Conservation (phyloP, 2,797 vertebrate species). For the Dryobates pubescens region DNA sequence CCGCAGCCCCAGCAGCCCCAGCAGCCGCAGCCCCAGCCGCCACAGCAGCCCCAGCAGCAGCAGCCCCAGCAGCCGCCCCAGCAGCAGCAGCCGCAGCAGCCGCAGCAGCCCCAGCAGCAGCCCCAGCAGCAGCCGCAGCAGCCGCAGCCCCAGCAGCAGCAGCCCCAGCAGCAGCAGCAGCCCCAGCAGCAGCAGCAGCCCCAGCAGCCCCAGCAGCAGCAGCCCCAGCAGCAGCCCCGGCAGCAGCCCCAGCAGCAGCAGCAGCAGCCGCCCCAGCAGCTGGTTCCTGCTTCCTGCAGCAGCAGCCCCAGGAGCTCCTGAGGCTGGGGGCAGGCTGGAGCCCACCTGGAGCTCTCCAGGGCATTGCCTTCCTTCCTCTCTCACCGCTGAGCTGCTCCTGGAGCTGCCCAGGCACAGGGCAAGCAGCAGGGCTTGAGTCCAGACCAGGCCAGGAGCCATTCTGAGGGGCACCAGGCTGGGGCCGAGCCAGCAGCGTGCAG, state of each 20-base stretch:
- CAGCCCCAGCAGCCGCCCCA: too few species aligned
- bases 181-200: too few species aligned
- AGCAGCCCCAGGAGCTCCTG: not conserved
- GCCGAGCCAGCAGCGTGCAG: not conserved
- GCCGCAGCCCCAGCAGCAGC: too few species aligned
- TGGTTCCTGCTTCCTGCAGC: not conserved
- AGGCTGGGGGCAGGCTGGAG: not conserved
- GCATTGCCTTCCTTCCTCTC: not conserved
- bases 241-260: not conserved
- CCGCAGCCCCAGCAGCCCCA: not conserved
- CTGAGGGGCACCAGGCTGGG: not conserved
- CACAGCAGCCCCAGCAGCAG: too few species aligned
- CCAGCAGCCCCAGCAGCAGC: too few species aligned
- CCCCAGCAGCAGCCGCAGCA: too few species aligned
- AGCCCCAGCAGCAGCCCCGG: too few species aligned
- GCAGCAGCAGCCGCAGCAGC: not conserved
- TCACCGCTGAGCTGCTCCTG: not conserved
- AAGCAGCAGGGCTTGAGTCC: not conserved
- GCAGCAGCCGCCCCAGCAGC: too few species aligned
- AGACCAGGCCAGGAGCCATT: not conserved
- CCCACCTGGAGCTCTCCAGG: not conserved
- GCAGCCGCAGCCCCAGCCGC: not conserved
- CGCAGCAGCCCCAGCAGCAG: not conserved
- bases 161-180: too few species aligned
- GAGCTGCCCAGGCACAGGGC: not conserved